Base-by-base conservation (phyloP, 1,140 invertebrate genomes). In the Phenacoccus solenopsis region DNA sequence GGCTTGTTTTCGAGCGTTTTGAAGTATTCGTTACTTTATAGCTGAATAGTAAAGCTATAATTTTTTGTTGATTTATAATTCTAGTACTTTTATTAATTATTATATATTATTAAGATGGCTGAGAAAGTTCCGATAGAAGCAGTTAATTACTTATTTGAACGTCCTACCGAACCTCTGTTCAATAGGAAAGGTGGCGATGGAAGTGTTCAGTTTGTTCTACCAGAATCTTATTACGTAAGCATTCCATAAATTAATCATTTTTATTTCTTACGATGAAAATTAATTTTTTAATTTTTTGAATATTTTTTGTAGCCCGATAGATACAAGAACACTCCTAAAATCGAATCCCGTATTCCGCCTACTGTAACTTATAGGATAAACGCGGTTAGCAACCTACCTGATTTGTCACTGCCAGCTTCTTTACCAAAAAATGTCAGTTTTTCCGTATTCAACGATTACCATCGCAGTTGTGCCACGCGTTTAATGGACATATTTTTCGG, bases 401-500 rank as follows among this genome's bases (percentile, higher is more conserved):
- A 89, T 76, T 74, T 91, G 0, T 82, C 81, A 0, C 76, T 88
- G 27, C 85, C 88, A 7, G 78, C 88, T 80, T 79, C 85, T 70
- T 78, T 91, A 61, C 81, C 80, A 20, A 84, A 87, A 70, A 83
- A 85, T 28, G 85, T 84, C 0, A 83, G 86, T 73, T 91, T 91
- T 77, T 90, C 89, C 0, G 79, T 90, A 13, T 91, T 91, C 75
- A 82, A 90, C 56, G 87, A 87, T 0, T 82, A 83, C 38, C 90
- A 91, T 79, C 82, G 87, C 3, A 78, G 78, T 73, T 82, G 90
- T 75, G 88, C 89, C 10, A 84, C 80, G 0, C 81, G 82, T 12
- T 82, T 91, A 3, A 89, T 90, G 69, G 84, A 89, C 70, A 84
- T 90, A 68, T 90, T 90, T 74, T 80, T 89, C 79, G 82, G 86